phyloP scores from a whole-genome alignment of 2,113 vertebrate species.

The Paramormyrops kingsleyae region DNA sequence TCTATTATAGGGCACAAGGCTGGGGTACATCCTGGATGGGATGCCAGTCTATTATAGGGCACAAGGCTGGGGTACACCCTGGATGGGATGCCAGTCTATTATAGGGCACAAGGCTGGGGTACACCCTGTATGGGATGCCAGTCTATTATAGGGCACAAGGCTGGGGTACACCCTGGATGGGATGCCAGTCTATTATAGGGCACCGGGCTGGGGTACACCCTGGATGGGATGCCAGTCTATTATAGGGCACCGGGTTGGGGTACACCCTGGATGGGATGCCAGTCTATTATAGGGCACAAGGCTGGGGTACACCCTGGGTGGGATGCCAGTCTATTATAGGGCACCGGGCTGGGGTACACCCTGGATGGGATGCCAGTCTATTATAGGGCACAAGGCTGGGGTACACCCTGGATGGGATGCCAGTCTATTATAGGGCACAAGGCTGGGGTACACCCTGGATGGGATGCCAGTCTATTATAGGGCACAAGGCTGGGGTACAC shows the following conservation, averaged over 20 bases:
- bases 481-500: too few relatives aligned
- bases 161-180: background rate
- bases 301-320: background rate
- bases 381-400: too few relatives aligned
- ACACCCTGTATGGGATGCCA: background rate
- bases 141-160: background rate
- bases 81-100: background rate
- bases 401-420: too few relatives aligned
- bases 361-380: too few relatives aligned
- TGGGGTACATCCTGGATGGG: background rate
- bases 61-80: background rate
- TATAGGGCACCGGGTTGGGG: background rate
- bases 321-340: too few relatives aligned
- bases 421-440: too few relatives aligned
- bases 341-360: too few relatives aligned
- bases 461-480: too few relatives aligned
- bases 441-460: too few relatives aligned
- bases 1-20: background rate
- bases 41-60: background rate
- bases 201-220: background rate
- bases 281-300: background rate
- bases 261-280: background rate
- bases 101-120: background rate
- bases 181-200: background rate
- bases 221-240: background rate